These are phyloP conservation scores for Erebia aethiops DNA, from an alignment of 2,888 invertebrate species.

Conservation along the genomic window DNA sequence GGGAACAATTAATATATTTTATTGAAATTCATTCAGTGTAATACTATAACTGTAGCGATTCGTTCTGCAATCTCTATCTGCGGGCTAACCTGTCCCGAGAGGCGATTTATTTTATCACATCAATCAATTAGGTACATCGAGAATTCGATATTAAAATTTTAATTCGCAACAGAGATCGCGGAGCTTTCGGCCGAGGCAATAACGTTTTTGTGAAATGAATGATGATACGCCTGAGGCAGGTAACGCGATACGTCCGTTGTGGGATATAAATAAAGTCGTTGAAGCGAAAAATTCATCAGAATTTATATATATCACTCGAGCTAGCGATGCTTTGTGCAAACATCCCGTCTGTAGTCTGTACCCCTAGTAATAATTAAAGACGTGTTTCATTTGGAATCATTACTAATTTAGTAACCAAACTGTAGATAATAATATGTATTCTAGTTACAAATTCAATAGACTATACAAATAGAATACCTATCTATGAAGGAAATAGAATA, in stretches of 20 bases:
- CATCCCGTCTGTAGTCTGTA: slow-evolving; percentile 28
- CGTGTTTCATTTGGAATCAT: slow-evolving; percentile 20
- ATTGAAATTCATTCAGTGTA: slow-evolving; percentile 51
- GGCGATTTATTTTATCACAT: slow-evolving; percentile 69
- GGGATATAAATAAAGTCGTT: slow-evolving; percentile 72
- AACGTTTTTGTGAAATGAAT: slow-evolving; percentile 69
- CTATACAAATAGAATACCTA: slow-evolving; percentile 16
- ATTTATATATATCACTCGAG: slow-evolving; percentile 61
- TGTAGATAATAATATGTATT: slow-evolving; percentile 5
- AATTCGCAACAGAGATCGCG: slow-evolving; percentile 54
- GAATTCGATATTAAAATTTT: slow-evolving; percentile 67
- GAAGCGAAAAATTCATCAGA: slow-evolving; percentile 70
- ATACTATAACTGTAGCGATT: slow-evolving; percentile 60
- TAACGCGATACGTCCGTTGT: slow-evolving; percentile 65
- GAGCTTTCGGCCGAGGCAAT: slow-evolving; percentile 59
- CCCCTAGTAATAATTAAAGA: slow-evolving; percentile 23
- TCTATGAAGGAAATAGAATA: no score
- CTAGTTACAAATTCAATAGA: slow-evolving; percentile 22
- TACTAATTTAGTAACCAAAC: slow-evolving; percentile 26
- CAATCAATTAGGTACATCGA: slow-evolving; percentile 73
- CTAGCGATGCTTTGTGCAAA: slow-evolving; percentile 46
- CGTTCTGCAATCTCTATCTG: slow-evolving; percentile 55
- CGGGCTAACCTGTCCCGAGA: slow-evolving; percentile 50
- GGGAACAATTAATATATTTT: slow-evolving; percentile 48
- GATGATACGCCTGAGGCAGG: slow-evolving; percentile 66